A percentile compares a stretch with the other conserved stretches of the same genome.
Evolutionary conservation across 2,888 invertebrate genomes (phyloP).

Genomic region (Torymus texanus): DNA sequence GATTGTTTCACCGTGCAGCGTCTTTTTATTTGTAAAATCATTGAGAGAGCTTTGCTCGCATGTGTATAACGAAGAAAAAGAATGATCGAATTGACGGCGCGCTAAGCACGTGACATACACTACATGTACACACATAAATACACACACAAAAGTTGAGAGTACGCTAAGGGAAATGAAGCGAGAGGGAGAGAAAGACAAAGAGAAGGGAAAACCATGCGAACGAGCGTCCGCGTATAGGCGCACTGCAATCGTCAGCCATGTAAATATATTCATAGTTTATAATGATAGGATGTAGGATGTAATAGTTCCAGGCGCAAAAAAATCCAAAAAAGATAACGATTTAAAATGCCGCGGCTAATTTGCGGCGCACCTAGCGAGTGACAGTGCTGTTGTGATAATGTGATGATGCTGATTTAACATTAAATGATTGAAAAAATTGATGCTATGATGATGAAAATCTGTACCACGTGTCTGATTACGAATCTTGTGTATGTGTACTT

Average conservation of each 20-base stretch:
- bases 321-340: slow-evolving; percentile 54
- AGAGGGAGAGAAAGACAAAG: slow-evolving; percentile 5
- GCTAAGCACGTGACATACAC: not conserved
- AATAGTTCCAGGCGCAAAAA: slow-evolving; percentile 57
- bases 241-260: slow-evolving; percentile 56
- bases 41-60: slow-evolving; percentile 20
- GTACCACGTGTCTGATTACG: slow-evolving; percentile 64
- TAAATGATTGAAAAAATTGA: slow-evolving; percentile 54
- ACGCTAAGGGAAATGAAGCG: slow-evolving; percentile 7
- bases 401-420: slow-evolving; percentile 54
- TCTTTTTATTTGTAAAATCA: slow-evolving; percentile 38
- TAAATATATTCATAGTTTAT: slow-evolving; percentile 57
- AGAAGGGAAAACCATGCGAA: slow-evolving; percentile 40
- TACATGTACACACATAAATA: too few relatives aligned
- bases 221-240: slow-evolving; percentile 30
- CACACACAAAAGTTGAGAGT: slow-evolving; percentile 21
- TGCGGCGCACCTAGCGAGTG: slow-evolving; percentile 53
- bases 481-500: slow-evolving; percentile 68
- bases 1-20: slow-evolving; percentile 44
- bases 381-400: slow-evolving; percentile 57
- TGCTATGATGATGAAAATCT: slow-evolving; percentile 56
- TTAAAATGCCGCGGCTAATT: slow-evolving; percentile 40
- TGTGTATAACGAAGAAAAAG: slow-evolving; percentile 33
- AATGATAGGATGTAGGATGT: slow-evolving; percentile 51
- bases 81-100: slow-evolving; percentile 28